Base-by-base conservation (phyloP, 2,888 invertebrate species). In the Synergus itoensis region DNA sequence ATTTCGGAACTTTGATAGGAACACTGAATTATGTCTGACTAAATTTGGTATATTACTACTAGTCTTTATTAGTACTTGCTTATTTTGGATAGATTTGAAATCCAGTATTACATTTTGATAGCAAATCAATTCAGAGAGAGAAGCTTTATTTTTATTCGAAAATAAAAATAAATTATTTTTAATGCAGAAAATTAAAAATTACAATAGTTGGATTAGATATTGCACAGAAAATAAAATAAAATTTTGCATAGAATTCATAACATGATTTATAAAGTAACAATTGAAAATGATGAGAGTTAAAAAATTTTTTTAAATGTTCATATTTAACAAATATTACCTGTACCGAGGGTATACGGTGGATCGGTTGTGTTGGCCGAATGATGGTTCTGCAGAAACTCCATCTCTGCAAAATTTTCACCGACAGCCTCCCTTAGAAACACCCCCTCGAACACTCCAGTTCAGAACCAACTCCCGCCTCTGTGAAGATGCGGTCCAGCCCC, bases 351-450 rank as follows among this genome's bases (percentile, higher is more conserved):
- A 82, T 92, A 92, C 78, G 91, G 89, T 85, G 91, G 86, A 86
- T 92, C 92, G 88, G 92, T 90, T 90, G 88, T 92, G 92, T 90
- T 92, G 84, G 91, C 89, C 86, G 92, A 87, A 86, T 92, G 92
- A 88, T 91, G 91, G 91, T 89, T 92, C 89, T 92, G 92, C 86
- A 92, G 91, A 88, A 92, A 92, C 92, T 92, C 92, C 92, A 92
- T 92, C 90, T 91, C 92, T 89, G 88, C 88, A 73, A 89, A 91
- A 89, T 90, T 89, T 87, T 87, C 86, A 86, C 85, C 85, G 83
- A 87, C 89, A 73, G 88, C 83, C 84, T 88, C 87, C 89, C 89
- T 87, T 88, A 86, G 89, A 89, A 88, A 89, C 91, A 91, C 89
- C 90, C 90, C 90, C 88, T 87, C 84, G 81, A 83, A 85, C 87